Base-by-base conservation (phyloP, 1,140 invertebrate species). In the Atta colombica region DNA sequence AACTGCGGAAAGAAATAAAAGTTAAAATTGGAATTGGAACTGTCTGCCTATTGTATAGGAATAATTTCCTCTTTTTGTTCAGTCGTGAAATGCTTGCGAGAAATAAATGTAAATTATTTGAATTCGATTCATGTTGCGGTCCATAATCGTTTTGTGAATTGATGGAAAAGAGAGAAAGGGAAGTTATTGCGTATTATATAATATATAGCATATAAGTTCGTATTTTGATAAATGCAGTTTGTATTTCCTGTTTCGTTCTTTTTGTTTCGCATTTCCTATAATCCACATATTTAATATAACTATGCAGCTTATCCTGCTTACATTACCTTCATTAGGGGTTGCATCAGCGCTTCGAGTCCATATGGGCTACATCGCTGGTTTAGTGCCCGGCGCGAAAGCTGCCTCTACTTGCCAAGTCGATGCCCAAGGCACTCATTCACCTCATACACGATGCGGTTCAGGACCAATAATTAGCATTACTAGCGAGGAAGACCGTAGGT, bases 301-400 rank as follows among this genome's bases (percentile, higher is more conserved):
- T 45, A 21, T 18, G 18, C 21, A 16, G 18, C 66, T 82, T 74
- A 60, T 49, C 5, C 16, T n/a, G 14, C 35, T 77, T 21, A 31
- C 51, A 65, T 89, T 74, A 68, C 53, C 31, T 45, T 68, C 14
- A 61, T 94, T 95, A 90, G 96, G 97, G 39, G 96, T 97, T 10
- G 97, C 97, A 55, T 96, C 97, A 10, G 97, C 97, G 39, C 94
- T 97, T 25, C 97, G 96, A 92, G 96, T 97, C 74, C 97, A 97
- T 90, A 97, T 97, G 92, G 97, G 97, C 1, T 96, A 97, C 92
- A 97, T 97, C 31, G 96, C 97, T 39, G 96, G 97, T 25, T 94
- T 97, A 10, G 96, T 97, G 66, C 97, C 97, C 21, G 96, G 96
- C 16, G 95, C 96, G 58, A 96, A 96, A 86, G 94, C 93, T 65